Percentiles rank a stretch among this genome's conserved stretches.
phyloP scores from a whole-genome alignment of 2,888 invertebrate genomes.

The Apotomis betuletana region DNA sequence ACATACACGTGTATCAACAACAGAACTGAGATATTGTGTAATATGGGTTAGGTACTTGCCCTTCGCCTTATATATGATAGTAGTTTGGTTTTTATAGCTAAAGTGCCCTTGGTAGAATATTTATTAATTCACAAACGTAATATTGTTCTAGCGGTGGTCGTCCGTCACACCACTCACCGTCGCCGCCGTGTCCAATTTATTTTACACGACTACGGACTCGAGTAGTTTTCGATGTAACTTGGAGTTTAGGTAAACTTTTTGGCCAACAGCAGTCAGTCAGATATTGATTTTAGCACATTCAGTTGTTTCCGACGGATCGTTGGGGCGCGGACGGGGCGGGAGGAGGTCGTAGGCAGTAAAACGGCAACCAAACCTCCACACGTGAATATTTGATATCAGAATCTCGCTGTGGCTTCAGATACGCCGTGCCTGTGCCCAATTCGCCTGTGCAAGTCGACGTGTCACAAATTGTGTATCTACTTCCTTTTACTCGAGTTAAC shows the following conservation, averaged over 20 bases:
- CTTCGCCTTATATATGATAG: conserved; percentile 26
- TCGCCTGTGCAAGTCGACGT: conserved; percentile 1
- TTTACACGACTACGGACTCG: conserved; percentile 7
- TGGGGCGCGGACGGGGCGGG: conserved; percentile 48
- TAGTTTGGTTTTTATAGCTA: conserved; percentile 12
- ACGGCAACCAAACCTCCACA: conserved; percentile 77
- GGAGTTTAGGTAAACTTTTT: conserved; percentile 48
- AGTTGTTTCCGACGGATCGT: conserved; percentile 75
- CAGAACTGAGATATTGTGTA: conserved; percentile 30
- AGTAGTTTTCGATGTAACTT: conserved; percentile 7
- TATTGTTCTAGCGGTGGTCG: conserved; percentile 10
- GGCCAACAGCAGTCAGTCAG: conserved; percentile 66
- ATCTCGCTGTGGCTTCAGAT: conserved; percentile 74
- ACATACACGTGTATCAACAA: conserved; percentile 11
- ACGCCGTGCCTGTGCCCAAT: conserved; percentile 53
- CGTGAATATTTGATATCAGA: conserved; percentile 81
- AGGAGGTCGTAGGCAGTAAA: conserved; percentile 67
- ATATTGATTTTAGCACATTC: conserved; percentile 81
- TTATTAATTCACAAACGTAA: conserved; percentile 14
- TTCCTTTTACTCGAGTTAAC: too few relatives aligned
- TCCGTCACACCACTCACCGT: not conserved
- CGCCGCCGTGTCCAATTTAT: conserved; percentile 10
- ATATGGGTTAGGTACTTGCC: conserved; percentile 22
- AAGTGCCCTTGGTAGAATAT: conserved; percentile 18
- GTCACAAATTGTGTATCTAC: conserved; percentile 1